phyloP scores from a whole-genome alignment of 1,140 invertebrate species.

The Philotrypesis tridentata region DNA sequence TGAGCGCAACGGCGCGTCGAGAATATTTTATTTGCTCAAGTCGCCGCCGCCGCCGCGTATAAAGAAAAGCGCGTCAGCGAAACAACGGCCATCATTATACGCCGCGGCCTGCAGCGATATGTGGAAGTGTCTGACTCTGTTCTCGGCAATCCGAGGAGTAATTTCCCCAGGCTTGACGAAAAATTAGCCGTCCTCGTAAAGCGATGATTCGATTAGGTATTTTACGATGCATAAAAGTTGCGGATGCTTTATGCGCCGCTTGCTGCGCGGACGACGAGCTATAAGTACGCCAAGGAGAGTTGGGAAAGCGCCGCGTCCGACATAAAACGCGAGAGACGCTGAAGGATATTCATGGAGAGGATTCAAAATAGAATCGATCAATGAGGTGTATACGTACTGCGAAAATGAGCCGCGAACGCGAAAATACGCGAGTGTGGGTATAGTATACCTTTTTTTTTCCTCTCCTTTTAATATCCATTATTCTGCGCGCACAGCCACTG shows the following conservation, averaged over 20 bases:
- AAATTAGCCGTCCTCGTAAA: constrained; percentile 19
- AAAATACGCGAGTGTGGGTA: not conserved
- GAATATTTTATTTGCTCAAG: no score
- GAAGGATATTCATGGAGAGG: not conserved
- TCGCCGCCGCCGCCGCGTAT: no score
- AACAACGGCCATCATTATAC: no score
- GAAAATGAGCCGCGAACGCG: not conserved
- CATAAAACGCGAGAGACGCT: constrained; percentile 4
- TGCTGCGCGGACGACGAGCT: not conserved
- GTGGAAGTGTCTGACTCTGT: not conserved
- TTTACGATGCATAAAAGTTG: constrained; percentile 35
- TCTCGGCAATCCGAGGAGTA: not conserved
- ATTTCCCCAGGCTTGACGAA: not conserved
- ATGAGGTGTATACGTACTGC: not conserved
- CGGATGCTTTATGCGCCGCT: constrained; percentile 23
- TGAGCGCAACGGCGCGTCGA: no score
- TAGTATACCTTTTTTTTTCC: not conserved
- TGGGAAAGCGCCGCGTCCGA: not conserved
- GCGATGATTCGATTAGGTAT: constrained; percentile 23
- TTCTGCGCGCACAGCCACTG: no score
- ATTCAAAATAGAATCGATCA: constrained; percentile 28
- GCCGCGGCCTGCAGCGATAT: no score
- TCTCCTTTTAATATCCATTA: no score
- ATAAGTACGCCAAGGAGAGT: constrained; percentile 20
- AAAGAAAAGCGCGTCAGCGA: no score